Evolutionary conservation across 2,888 invertebrate species (phyloP), one percentile per base, ranked within the genome.

Genomic region (Petrolisthes cinctipes): DNA sequence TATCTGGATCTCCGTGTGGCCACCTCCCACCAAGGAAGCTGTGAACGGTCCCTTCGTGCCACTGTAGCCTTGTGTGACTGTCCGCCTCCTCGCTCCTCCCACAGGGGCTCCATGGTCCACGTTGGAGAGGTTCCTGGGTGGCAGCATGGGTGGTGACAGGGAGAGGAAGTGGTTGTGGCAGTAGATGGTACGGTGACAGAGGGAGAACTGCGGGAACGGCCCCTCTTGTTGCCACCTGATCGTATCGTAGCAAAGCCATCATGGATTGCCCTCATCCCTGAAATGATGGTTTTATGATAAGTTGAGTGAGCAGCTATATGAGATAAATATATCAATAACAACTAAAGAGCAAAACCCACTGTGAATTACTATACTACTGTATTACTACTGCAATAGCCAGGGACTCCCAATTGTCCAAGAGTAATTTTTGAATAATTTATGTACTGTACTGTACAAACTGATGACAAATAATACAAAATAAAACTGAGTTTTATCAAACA

Each of bases 1-100:
- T 95, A 95, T 91, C 96, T 95, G 91, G 94, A 93, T 91, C 96
- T 95, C 91, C 95, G 95, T 82, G 96, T 96, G 73, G 97, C 97
- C 91, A 97, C 93, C 93, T 97, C 97, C 95, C 96, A 97, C 97
- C 97, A 97, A 0, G 97, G 97, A 90, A 97, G 95, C 87, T 95
- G 94, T 57, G 96, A 96, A 92, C 95, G 95, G 91, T 93, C 92
- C 92, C 92, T 90, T 83, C 92, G 91, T 90, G 93, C 92, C 85
- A 93, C 93, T 11, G 85, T 75, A 9, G 53, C 56, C 20, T 6
- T 78, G 68, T 68, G 82, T 17, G 51, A 61, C 6, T 82, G 23
- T 6, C 73, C 89, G 4, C 57, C 68, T 9, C 86, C 85, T 56
- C 73, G 78, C 91, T 93, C 93, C 91, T 93, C 93, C 92, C 93